phyloP scores from a whole-genome alignment of 2,888 invertebrate genomes.

The Drosophila kambysellisi region DNA sequence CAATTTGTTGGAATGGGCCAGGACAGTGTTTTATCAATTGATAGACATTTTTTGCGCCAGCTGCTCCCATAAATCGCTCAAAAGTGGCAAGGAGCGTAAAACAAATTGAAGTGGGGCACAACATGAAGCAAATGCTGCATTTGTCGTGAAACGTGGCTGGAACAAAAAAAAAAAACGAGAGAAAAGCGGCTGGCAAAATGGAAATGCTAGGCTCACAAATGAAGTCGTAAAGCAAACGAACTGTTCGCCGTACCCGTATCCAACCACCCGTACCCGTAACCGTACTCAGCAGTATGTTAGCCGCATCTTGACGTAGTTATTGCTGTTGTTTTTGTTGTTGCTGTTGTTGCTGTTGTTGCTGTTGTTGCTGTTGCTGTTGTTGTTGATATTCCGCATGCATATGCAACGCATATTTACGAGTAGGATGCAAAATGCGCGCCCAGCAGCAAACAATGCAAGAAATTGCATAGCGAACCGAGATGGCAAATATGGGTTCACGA shows the following conservation, averaged over 20 bases:
- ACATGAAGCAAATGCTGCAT: conserved; percentile 43
- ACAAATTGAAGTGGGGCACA: conserved; percentile 70
- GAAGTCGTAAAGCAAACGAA: conserved; percentile 76
- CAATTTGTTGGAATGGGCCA: conserved; percentile 57
- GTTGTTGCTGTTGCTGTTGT: conserved; percentile 10
- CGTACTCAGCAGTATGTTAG: neutral
- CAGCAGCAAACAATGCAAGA: conserved; percentile 40
- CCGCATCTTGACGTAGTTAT: conserved; percentile 8
- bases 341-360: neutral
- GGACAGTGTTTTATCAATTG: conserved; percentile 67
- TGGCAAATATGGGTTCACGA: conserved; percentile 32
- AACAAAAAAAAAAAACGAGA: conserved; percentile 11
- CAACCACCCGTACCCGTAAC: conserved; percentile 12
- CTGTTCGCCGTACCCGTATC: conserved; percentile 42
- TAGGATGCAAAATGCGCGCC: conserved; percentile 37
- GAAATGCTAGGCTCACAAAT: conserved; percentile 76
- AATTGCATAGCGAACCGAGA: conserved; percentile 26
- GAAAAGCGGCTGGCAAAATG: conserved; percentile 40
- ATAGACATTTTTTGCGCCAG: conserved; percentile 37
- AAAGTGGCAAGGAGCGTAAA: conserved; percentile 74
- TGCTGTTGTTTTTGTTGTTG: conserved; percentile 19
- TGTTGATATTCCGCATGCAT: conserved; percentile 57
- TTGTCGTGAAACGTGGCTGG: conserved; percentile 46
- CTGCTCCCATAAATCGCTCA: conserved; percentile 76
- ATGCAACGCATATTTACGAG: conserved; percentile 75